These are phyloP conservation scores for Diachasmimorpha longicaudata DNA, from an alignment of 1,140 invertebrate species.

Conservation along the genomic window DNA sequence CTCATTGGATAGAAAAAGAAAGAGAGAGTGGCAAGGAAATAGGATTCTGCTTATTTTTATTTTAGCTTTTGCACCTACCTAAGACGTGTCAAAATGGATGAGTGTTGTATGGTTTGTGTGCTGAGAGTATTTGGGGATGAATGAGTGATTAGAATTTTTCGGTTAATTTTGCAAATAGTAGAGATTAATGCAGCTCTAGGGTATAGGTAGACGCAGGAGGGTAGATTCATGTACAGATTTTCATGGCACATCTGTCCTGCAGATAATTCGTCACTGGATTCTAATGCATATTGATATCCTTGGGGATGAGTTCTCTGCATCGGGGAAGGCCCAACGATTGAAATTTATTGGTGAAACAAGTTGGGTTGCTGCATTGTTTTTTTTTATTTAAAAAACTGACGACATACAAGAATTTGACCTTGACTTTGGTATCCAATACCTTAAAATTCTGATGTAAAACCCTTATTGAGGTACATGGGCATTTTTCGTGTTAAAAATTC, in stretches of 20 bases:
- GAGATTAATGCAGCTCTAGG: not conserved
- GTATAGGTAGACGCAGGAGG: not conserved
- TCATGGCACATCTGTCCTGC: not conserved
- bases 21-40: not conserved
- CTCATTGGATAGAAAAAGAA: not conserved
- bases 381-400: not conserved
- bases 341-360: not conserved
- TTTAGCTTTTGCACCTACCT: slow-evolving; percentile 5
- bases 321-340: not conserved
- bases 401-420: not conserved
- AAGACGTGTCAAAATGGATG: slow-evolving; percentile 1
- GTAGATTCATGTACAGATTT: not conserved
- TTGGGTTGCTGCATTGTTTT: not conserved
- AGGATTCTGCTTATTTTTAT: slow-evolving; percentile 2
- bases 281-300: not conserved
- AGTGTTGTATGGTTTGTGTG: not conserved
- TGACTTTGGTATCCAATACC: too few relatives aligned
- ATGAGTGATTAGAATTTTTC: not conserved
- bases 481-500: too few relatives aligned
- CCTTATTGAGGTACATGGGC: too few relatives aligned
- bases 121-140: not conserved
- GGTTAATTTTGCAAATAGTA: not conserved
- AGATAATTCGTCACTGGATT: not conserved
- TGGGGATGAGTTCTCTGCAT: not conserved
- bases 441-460: too few relatives aligned